Evolutionary conservation across 37 sponge, comb jelly and placozoan genomes (phyloP), one percentile per base, ranked within the genome.

Genomic region (Geodia barretti): DNA sequence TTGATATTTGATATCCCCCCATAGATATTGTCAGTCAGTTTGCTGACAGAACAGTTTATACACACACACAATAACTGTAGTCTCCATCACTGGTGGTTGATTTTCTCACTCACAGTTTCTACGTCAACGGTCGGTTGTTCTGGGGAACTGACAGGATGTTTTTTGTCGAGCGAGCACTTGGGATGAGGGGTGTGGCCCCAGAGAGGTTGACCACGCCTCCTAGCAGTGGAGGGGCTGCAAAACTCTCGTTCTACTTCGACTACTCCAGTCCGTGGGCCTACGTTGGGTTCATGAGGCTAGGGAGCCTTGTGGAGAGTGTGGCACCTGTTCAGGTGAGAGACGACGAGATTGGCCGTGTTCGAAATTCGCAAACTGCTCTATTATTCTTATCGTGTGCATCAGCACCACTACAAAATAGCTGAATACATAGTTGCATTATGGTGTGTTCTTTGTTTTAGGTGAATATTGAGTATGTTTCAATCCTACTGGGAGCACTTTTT

Each of bases 91-190:
- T n/a, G n/a, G n/a, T n/a, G n/a, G n/a, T n/a, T 8, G 9, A 1
- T 36, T 17, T 72, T 0, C 64, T 72, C 28, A 1, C 1, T 5
- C 81, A 14, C 74, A 97, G 95, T 65, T 89, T 94, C 73, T 94
- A 72, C 62, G 93, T 92, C 20, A 62, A 73, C 0, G 83, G 72
- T 32, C 70, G 73, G n/a, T 74, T 97, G 25, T 97, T 75, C 63
- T 92, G 75, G 73, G 97, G 97, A 30, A 92, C 93, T 23, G 97
- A 97, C 73, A 64, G 97, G 36, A 74, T 94, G 74, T 84, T 82
- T 54, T 30, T 91, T 30, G 90, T 94, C 39, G 95, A 92, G 71
- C 62, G 78, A 23, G 65, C 76, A n/a, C 73, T 92, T 24, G 93
- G 95, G 1, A 61, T 85, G 42, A 5, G 9, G 34, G 75, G 67